Base-by-base conservation (phyloP, 1,140 invertebrate species). In the Drosophila sp. region DNA sequence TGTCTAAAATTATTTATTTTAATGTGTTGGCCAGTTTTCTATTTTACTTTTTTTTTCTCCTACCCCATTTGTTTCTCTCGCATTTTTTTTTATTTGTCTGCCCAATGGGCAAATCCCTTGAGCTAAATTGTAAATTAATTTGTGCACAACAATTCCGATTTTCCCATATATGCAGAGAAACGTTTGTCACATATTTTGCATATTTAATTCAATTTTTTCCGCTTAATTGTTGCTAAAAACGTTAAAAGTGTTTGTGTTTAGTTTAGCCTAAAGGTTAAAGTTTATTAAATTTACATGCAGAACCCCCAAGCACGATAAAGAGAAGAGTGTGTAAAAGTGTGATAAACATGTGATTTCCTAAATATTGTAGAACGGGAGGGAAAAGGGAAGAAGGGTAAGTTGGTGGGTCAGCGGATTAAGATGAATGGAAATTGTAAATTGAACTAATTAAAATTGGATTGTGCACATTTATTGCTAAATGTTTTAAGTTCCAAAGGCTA, bases 41-140 rank as follows among this genome's bases (percentile, higher is more conserved):
- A 38, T 76, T 67, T 60, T 30, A 17, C n/a, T 17, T 57, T 50
- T 40, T 29, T 5, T 8, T 17, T 17, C 32, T 54, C 27, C 62
- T 17, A 17, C 44, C 25, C 25, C 27, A 17, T 33, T 7, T 10
- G 1, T 50, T 27, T 1, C 8, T 0, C 10, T 5, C 10, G 11
- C 30, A 29, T 60, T 32, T 60, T 50, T 50, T 23, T 50, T 50
- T 27, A 23, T 55, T 40, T 27, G 27, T 23, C 11, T 50, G 25
- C 30, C 27, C 25, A 35, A 7, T 23, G 44, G 60, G 63, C 27
- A 79, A 79, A 75, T 65, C 77, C 76, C 78, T 33, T 5, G 60
- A 75, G 78, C 63, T 54, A 80, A 32, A 80, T 80, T 80, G 72
- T 72, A 80, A 80, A 80, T 79, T 80, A 79, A 79, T 80, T 75